Evolutionary conservation across 2,113 vertebrate genomes (phyloP).

Genomic region (Notechis scutatus): DNA sequence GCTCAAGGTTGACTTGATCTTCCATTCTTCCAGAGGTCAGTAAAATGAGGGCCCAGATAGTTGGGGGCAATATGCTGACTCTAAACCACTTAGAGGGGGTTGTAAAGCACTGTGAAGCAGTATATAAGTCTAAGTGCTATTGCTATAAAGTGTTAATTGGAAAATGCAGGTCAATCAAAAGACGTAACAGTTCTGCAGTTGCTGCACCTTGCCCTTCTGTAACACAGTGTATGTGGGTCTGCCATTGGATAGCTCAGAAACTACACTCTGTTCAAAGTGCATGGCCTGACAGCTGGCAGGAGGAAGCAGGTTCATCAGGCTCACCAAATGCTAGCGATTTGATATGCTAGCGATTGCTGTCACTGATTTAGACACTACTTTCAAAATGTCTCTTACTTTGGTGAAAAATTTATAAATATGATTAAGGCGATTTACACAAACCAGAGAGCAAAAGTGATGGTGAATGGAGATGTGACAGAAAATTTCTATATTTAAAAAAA

Average conservation of each 20-base stretch:
- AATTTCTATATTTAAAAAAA: too few relatives aligned
- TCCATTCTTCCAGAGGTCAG: too few relatives aligned
- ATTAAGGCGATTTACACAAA: too few relatives aligned
- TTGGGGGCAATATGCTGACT: too few relatives aligned
- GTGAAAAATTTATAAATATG: too few relatives aligned
- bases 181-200: background rate
- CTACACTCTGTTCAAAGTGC: background rate
- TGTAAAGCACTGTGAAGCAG: too few relatives aligned
- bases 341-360: background rate
- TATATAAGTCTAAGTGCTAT: too few relatives aligned
- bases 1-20: too few relatives aligned
- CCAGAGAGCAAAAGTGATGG: too few relatives aligned
- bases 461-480: too few relatives aligned
- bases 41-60: too few relatives aligned
- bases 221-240: background rate
- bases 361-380: background rate
- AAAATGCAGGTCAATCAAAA: background rate
- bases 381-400: background rate
- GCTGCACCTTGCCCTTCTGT: background rate
- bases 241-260: background rate
- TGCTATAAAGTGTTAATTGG: background rate
- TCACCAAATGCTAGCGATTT: background rate
- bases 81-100: too few relatives aligned
- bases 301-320: background rate
- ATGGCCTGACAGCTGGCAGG: background rate